Evolutionary conservation across 2,888 invertebrate species (phyloP).

Genomic region (Euzetes globulus): DNA sequence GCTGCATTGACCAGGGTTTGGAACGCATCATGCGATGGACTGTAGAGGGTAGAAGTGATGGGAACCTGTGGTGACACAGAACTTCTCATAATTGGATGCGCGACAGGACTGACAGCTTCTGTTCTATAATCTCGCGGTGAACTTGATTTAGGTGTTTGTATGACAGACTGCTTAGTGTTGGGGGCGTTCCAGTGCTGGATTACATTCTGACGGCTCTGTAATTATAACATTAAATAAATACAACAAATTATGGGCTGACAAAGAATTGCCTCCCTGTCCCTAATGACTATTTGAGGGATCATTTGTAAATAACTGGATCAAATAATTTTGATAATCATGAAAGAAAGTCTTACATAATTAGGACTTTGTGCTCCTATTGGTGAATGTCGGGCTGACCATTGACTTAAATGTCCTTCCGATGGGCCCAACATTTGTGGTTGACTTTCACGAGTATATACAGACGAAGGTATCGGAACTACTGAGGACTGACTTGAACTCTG

Average conservation of each 20-base stretch:
- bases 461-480: not conserved
- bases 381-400: conserved; percentile 4
- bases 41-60: conserved; percentile 38
- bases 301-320: not conserved
- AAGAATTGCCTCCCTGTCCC: too few relatives aligned
- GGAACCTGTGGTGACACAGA: conserved; percentile 34
- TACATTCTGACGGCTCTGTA: conserved; percentile 57
- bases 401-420: not conserved
- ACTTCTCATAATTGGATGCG: conserved; percentile 4
- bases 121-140: conserved; percentile 40
- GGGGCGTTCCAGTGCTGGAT: conserved; percentile 54
- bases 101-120: conserved; percentile 34
- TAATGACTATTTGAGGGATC: too few relatives aligned
- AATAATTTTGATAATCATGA: not conserved
- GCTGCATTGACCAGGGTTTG: conserved; percentile 82
- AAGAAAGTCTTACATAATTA: conserved; percentile 17
- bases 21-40: conserved; percentile 67
- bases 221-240: too few relatives aligned
- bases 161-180: conserved; percentile 41
- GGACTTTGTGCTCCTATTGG: conserved; percentile 5
- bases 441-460: conserved; percentile 1
- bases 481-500: not conserved
- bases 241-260: too few relatives aligned
- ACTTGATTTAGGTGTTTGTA: conserved; percentile 43
- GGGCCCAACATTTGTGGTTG: not conserved